A percentile compares a stretch with the other conserved stretches of the same genome.
These are phyloP conservation scores for Neofelis nebulosa DNA, from an alignment of 2,113 vertebrate species.

Conservation along the genomic window DNA sequence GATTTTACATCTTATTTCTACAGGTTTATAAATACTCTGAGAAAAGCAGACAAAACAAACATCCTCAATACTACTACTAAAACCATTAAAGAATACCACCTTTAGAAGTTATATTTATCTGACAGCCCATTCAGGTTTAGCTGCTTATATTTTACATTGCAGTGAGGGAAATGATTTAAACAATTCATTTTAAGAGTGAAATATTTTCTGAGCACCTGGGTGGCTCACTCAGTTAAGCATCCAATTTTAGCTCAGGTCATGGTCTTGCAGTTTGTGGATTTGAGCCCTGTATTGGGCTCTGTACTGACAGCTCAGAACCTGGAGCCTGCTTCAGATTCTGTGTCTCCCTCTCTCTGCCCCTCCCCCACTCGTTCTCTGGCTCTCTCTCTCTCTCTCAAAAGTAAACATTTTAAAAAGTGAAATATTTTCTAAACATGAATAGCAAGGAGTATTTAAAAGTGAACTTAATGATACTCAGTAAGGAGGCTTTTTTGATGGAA, in stretches of 20 bases:
- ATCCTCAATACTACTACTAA: neutral
- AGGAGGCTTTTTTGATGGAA: neutral
- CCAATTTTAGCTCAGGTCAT: too few relatives aligned
- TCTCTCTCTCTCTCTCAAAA: too few relatives aligned
- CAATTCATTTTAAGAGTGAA: constrained; percentile 2
- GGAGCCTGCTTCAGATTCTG: too few relatives aligned
- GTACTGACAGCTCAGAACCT: too few relatives aligned
- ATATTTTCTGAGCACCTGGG: neutral
- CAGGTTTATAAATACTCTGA: neutral
- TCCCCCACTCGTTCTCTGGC: too few relatives aligned
- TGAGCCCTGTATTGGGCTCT: too few relatives aligned
- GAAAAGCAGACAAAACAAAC: constrained; percentile 2
- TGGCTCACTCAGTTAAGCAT: too few relatives aligned
- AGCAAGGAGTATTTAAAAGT: constrained; percentile 2
- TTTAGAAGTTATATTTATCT: neutral
- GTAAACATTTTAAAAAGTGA: neutral
- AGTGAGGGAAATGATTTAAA: neutral
- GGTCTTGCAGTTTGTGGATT: too few relatives aligned
- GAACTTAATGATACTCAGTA: neutral
- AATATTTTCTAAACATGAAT: constrained; percentile 11
- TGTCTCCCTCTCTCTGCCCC: too few relatives aligned
- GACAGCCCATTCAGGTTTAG: neutral
- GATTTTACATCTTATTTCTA: constrained; percentile 22
- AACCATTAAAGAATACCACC: neutral
- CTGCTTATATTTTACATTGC: neutral